Conservation (phyloP, 1,140 invertebrate genomes). For the Neuroterus valhalla region DNA sequence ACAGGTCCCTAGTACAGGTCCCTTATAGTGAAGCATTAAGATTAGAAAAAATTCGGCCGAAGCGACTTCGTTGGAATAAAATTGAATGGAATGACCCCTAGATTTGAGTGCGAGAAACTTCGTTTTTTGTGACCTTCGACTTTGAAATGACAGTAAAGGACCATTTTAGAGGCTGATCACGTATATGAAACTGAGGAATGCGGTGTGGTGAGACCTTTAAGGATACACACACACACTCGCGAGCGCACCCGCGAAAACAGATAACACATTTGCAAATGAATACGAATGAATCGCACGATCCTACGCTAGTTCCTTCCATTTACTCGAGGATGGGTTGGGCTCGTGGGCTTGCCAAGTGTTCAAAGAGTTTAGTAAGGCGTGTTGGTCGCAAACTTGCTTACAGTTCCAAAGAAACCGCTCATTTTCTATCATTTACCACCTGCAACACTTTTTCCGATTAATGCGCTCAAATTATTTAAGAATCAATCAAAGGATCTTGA, state of each 20-base stretch:
- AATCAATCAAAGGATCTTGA: too few relatives aligned
- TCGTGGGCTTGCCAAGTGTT: slow-evolving; percentile 22
- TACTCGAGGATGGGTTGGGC: slow-evolving; percentile 27
- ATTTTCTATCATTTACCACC: too few relatives aligned
- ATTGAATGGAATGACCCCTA: too few relatives aligned
- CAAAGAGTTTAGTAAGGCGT: neutral
- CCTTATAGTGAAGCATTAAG: too few relatives aligned
- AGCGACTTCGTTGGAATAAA: too few relatives aligned
- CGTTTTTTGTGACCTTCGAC: too few relatives aligned
- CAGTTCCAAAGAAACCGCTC: neutral
- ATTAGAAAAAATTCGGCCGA: too few relatives aligned
- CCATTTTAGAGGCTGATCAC: slow-evolving; percentile 21
- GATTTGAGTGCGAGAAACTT: too few relatives aligned
- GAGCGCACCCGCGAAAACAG: neutral
- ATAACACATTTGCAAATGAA: neutral
- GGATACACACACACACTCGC: neutral
- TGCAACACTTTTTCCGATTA: too few relatives aligned
- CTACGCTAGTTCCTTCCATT: slow-evolving; percentile 29
- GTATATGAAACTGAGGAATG: slow-evolving; percentile 23
- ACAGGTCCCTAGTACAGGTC: too few relatives aligned
- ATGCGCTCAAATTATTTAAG: too few relatives aligned
- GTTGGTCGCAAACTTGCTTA: slow-evolving; percentile 18
- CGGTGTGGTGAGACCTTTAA: slow-evolving; percentile 26
- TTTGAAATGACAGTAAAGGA: neutral
- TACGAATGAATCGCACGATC: slow-evolving; percentile 19